Base-by-base conservation (phyloP, 2,888 invertebrate species). In the Melanophora roralis region DNA sequence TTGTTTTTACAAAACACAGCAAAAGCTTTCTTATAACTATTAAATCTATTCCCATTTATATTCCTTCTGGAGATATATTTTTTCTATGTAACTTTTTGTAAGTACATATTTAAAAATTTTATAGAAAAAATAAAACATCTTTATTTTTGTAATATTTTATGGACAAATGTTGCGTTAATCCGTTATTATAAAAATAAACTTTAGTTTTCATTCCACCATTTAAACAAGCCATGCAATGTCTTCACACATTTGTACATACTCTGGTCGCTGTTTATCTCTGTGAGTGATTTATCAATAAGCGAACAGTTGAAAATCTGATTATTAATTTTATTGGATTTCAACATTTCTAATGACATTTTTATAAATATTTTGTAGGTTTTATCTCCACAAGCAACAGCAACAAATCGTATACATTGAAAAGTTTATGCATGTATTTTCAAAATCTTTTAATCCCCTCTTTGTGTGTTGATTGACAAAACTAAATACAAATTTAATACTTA, bases 391-490 rank as follows among this genome's bases (percentile, higher is more conserved):
- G 4, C 27, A 27, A 6, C 43, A 59, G 4, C 76, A 65, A n/a
- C n/a, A n/a, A n/a, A n/a, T n/a, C n/a, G n/a, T n/a, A n/a, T 23
- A 34, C 49, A 77, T 19, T 64, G 49, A 71, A 64, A 73, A 72
- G 76, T 73, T 62, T 73, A 68, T 68, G 67, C 76, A 59, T 68
- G 51, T 19, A 68, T 80, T 80, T 80, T 72, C 59, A 64, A 73
- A 80, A 76, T 73, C 76, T 68, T 45, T 57, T 68, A 80, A 80
- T 80, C 64, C 64, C 23, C 32, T 64, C 68, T 76, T 64, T 80
- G 57, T 80, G 62, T 57, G 38, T 62, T 57, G 38, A 64, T 57
- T 27, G 51, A 59, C 51, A 80, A 23, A 40, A 57, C 64, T 47
- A 53, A 51, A 45, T 60, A 74, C 45, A 40, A 34, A 14, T 43